A percentile compares a stretch with the other conserved stretches of the same genome.
Evolutionary conservation across 30 jellyfish, hydroid and myxozoan species (phyloP).

Genomic region (Hydra vulgaris): DNA sequence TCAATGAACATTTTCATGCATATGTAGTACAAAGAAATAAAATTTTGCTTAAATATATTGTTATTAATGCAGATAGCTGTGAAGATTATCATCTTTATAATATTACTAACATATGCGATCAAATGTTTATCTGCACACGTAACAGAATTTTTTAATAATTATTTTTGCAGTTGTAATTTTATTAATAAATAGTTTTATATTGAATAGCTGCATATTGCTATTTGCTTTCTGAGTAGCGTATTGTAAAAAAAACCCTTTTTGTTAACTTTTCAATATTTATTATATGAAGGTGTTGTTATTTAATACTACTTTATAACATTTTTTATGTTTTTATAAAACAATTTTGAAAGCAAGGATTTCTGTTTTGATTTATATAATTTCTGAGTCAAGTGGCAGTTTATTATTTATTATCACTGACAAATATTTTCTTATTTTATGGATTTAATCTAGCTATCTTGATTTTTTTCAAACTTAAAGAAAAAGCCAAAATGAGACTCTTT

Average conservation of each 20-base stretch:
- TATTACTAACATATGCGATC: background rate
- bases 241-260: background rate
- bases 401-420: background rate
- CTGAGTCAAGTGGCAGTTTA: background rate
- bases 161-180: background rate
- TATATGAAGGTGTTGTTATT: too few species aligned
- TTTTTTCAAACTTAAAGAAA: too few species aligned
- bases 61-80: background rate
- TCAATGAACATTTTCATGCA: background rate
- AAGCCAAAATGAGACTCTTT: background rate
- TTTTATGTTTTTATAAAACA: background rate
- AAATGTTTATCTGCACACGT: background rate
- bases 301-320: too few species aligned
- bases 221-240: background rate
- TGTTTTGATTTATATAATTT: background rate
- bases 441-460: background rate
- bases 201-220: background rate
- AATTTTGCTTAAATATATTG: background rate
- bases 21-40: background rate
- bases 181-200: too few species aligned
- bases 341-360: background rate
- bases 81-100: background rate
- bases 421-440: background rate
- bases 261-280: too few species aligned
- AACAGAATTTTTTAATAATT: background rate